Conservation (phyloP, 1,140 invertebrate genomes). For the Parasteatoda tepidariorum region DNA sequence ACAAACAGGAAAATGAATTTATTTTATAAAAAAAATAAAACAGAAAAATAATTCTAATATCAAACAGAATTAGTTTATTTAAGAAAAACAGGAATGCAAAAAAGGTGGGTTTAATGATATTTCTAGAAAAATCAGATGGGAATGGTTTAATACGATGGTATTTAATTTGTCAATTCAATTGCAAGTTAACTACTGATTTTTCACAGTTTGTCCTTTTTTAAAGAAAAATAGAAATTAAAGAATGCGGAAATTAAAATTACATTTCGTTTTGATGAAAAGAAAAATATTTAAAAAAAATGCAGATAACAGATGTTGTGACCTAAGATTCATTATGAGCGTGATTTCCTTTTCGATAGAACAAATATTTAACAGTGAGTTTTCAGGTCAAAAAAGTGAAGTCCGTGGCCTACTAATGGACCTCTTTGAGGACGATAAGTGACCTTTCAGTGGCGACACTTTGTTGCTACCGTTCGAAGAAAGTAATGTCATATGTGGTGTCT, state of each 20-base stretch:
- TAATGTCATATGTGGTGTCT: neutral
- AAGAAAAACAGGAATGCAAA: no score
- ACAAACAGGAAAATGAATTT: no score
- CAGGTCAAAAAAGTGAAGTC: neutral
- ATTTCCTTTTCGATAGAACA: neutral
- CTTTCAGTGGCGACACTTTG: neutral
- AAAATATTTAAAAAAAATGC: neutral
- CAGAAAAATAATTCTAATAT: no score
- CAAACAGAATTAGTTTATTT: no score
- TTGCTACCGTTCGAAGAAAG: neutral
- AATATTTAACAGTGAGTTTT: neutral
- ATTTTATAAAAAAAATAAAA: no score
- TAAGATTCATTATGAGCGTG: neutral
- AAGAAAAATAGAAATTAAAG: no score
- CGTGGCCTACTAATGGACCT: neutral
- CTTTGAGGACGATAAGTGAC: neutral
- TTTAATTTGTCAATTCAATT: no score
- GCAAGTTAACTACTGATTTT: no score
- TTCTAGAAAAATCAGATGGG: no score
- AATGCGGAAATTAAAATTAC: neutral
- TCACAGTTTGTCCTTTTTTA: no score
- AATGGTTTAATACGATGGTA: no score
- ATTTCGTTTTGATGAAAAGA: neutral
- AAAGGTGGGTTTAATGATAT: no score
- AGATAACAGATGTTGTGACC: neutral